Base-by-base conservation (phyloP, 1,140 invertebrate species). In the Papilio machaon region DNA sequence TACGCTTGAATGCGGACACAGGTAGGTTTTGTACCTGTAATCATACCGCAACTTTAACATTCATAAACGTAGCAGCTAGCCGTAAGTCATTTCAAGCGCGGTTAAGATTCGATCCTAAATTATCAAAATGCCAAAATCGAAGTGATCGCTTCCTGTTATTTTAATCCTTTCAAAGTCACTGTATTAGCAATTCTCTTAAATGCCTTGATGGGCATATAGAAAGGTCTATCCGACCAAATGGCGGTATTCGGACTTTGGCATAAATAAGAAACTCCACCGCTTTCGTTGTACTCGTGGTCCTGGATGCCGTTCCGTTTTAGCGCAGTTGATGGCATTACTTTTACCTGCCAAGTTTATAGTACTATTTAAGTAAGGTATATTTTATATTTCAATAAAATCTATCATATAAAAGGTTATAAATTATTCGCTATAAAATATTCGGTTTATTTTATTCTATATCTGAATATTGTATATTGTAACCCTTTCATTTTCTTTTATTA, bases 1-100 rank as follows among this genome's bases (percentile, higher is more conserved):
- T 93, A 64, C 92, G 90, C 85, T 92, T 94, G 86, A 94, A 94
- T 67, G 92, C 92, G 80, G 89, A 85, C 47, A 92, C 88, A 76
- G 92, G 92, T 79, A 94, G 81, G 84, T 89, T 88, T 75, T 82
- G 83, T 81, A 94, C 91, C 92, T 94, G 92, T 82, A 94, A 94
- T 83, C 86, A 78, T 60, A 60, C 49, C 52, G 35, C 35, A 43
- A 38, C 7, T 58, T 30, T 78, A 58, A 78, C 19, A 77, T 60
- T 19, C 23, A 60, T 15, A n/a, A 17, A 7, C 38, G 15, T 15
- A 35, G 17, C 15, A 70, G 43, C 19, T 11, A 74, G 47, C 58
- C n/a, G 17, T 60, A 47, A 79, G 43, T 64, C 11, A 79, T 60
- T 82, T 79, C 8, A 87, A 85, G 87, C 19, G 6, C 64, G 10